phyloP scores from a whole-genome alignment of 2,888 invertebrate species.

The Spisula solida region DNA sequence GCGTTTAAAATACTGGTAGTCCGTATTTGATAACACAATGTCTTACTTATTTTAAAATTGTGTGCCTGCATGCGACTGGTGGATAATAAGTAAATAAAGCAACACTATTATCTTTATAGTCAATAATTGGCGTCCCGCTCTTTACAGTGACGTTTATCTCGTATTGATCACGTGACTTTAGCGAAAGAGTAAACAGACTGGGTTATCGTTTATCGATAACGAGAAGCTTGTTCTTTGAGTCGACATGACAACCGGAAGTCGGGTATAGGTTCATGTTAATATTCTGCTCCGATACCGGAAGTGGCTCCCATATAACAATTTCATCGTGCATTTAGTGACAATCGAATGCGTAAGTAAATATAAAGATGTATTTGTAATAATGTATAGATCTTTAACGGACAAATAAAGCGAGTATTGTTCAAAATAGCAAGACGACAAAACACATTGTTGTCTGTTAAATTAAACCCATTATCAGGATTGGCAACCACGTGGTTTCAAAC shows the following conservation, averaged over 20 bases:
- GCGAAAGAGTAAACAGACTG: not conserved
- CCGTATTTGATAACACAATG: no score
- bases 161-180: not conserved
- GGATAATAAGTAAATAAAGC: not conserved
- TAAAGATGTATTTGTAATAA: not conserved
- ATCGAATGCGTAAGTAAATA: not conserved
- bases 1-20: no score
- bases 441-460: not conserved
- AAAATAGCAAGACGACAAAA: not conserved
- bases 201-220: not conserved
- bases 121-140: not conserved
- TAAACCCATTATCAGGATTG: no score
- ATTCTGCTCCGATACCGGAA: conserved; percentile 6
- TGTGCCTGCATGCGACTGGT: not conserved
- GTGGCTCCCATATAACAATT: conserved; percentile 7
- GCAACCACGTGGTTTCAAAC: no score
- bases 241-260: not conserved
- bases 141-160: not conserved
- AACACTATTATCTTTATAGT: not conserved
- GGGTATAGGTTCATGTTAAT: conserved; percentile 4
- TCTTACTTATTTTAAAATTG: no score
- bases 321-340: not conserved
- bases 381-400: not conserved
- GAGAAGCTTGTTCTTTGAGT: not conserved
- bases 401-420: not conserved